Percentiles rank a stretch among this genome's conserved stretches.
phyloP scores from a whole-genome alignment of 2,797 vertebrate species.

The Pogonophryne albipinna region DNA sequence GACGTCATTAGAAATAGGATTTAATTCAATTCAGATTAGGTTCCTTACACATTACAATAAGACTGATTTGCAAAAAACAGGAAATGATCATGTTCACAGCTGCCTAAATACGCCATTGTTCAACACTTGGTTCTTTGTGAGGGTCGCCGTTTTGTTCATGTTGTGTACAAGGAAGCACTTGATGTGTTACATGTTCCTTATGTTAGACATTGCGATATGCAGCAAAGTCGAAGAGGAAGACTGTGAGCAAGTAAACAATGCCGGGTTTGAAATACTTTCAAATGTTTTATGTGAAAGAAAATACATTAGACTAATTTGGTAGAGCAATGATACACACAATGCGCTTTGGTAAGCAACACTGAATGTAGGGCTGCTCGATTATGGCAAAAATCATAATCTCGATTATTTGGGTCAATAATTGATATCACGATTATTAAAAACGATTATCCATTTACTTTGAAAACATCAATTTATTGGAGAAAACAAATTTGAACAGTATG shows the following conservation, averaged over 20 bases:
- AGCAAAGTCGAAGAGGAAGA: not conserved
- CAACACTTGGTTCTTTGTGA: not conserved
- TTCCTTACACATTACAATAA: constrained; percentile 41
- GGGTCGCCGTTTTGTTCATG: not conserved
- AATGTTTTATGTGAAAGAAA: constrained; percentile 12
- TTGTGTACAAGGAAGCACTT: not conserved
- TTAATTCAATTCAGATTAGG: constrained; percentile 59
- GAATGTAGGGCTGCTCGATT: not conserved
- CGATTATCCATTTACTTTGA: too few relatives aligned
- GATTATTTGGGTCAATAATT: too few relatives aligned
- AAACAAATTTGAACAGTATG: too few relatives aligned
- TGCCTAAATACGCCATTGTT: not conserved
- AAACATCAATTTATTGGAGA: too few relatives aligned
- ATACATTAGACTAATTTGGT: not conserved
- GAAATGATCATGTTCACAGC: not conserved
- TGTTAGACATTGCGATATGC: not conserved
- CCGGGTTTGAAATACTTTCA: too few relatives aligned
- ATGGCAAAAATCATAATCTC: too few relatives aligned
- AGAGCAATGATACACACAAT: not conserved
- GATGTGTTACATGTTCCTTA: not conserved
- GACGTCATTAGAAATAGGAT: constrained; percentile 69
- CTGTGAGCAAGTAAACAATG: not conserved
- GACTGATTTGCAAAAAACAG: constrained; percentile 13
- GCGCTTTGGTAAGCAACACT: not conserved
- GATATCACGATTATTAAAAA: too few relatives aligned